Evolutionary conservation across 2,113 vertebrate species (phyloP).

Genomic region (Corythaixoides concolor): DNA sequence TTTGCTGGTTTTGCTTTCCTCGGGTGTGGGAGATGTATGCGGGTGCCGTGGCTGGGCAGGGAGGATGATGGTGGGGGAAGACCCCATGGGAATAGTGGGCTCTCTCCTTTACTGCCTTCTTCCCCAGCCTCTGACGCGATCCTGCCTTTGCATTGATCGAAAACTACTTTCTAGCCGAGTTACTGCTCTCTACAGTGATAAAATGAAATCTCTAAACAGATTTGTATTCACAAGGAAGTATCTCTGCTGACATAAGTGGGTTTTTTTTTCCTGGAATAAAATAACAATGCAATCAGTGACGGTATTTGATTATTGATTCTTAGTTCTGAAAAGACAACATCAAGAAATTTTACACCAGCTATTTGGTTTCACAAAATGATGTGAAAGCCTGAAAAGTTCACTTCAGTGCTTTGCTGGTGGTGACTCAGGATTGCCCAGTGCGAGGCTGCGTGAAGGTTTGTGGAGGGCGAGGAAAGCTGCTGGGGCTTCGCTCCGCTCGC

Average conservation of each 20-base stretch:
- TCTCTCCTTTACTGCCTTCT: not conserved
- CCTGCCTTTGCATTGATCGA: not conserved
- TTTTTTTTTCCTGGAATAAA: not conserved
- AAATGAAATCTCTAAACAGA: not conserved
- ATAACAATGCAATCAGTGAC: not conserved
- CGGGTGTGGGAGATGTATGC: fast-evolving
- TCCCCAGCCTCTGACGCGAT: not conserved
- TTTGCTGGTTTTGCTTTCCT: not conserved
- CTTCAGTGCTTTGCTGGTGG: fast-evolving
- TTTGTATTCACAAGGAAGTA: not conserved
- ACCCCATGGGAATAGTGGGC: not conserved
- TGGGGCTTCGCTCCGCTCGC: fast-evolving
- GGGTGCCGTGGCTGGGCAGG: not conserved
- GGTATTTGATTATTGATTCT: not conserved
- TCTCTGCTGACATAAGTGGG: not conserved
- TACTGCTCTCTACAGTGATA: not conserved
- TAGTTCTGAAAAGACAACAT: not conserved
- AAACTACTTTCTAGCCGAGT: not conserved
- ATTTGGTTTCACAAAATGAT: not conserved
- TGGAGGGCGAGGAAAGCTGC: not conserved
- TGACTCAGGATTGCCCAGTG: fast-evolving
- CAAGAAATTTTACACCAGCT: not conserved
- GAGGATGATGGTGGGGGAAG: not conserved
- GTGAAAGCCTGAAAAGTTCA: not conserved
- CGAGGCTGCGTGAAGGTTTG: fast-evolving